A percentile compares a stretch with the other conserved stretches of the same genome.
phyloP scores from a whole-genome alignment of 1,140 invertebrate genomes.

The Drosophila bocki region DNA sequence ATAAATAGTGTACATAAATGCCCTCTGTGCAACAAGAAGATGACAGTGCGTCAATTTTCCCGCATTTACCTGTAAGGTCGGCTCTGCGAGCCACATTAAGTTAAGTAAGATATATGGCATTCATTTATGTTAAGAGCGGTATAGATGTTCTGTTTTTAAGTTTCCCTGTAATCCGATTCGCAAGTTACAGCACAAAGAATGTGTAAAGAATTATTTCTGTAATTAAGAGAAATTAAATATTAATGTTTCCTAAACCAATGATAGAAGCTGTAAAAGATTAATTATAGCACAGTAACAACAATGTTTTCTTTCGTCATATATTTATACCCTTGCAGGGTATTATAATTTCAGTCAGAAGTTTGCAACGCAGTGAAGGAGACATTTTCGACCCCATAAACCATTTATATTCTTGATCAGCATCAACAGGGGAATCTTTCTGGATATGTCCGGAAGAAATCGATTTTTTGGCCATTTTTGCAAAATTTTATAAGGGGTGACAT shows the following conservation, averaged over 20 bases:
- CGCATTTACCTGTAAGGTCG: slow-evolving; percentile 60
- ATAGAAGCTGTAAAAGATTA: not conserved
- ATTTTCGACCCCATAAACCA: too few species aligned
- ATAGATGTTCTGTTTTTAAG: not conserved
- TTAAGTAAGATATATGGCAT: too few species aligned
- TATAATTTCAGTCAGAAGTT: too few species aligned
- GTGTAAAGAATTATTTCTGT: not conserved
- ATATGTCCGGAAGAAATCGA: too few species aligned
- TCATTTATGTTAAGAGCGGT: not conserved
- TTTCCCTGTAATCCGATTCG: not conserved
- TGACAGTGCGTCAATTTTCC: slow-evolving; percentile 19
- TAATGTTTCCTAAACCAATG: not conserved
- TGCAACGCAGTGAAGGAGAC: too few species aligned
- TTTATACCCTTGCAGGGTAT: too few species aligned
- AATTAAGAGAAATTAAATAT: not conserved
- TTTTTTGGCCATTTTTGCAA: too few species aligned
- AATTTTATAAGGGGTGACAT: too few species aligned
- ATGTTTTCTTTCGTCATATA: not conserved
- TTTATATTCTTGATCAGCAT: too few species aligned
- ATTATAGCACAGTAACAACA: not conserved
- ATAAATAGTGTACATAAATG: slow-evolving; percentile 47
- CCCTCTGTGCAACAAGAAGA: slow-evolving; percentile 61
- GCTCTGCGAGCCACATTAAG: slow-evolving; percentile 22
- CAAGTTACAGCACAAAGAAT: not conserved
- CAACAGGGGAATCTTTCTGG: too few species aligned